Conservation (phyloP, 2,888 invertebrate species). For the Julus scanicus region DNA sequence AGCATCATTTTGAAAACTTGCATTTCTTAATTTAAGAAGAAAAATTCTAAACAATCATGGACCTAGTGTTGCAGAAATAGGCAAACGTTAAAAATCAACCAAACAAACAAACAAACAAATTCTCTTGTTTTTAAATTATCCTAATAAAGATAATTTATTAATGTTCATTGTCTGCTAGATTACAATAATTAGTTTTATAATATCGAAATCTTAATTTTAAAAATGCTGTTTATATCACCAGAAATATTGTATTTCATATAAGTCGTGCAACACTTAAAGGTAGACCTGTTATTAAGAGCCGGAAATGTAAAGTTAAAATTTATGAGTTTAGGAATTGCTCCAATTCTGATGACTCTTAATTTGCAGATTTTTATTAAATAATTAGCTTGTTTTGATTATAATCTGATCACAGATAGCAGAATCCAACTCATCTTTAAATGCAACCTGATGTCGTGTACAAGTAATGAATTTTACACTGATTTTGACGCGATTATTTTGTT, state of each 20-base stretch:
- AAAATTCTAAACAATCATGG: no score
- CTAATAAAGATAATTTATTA: no score
- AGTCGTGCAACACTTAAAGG: not conserved
- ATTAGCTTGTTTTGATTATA: no score
- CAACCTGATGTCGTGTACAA: not conserved
- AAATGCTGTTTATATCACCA: not conserved
- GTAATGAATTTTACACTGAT: no score
- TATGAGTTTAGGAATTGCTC: not conserved
- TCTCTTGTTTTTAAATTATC: no score
- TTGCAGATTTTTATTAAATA: not conserved
- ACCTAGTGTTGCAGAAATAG: no score
- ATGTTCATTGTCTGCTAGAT: no score
- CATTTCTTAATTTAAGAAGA: no score
- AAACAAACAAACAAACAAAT: no score
- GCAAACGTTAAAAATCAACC: no score
- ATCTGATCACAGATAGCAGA: not conserved
- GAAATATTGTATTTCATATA: not conserved
- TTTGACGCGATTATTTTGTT: not conserved
- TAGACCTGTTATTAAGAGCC: not conserved
- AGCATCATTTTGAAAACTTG: no score
- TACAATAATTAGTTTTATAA: no score
- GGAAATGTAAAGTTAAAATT: not conserved
- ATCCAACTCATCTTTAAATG: not conserved
- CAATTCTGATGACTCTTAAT: not conserved
- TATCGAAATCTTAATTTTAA: not conserved